phyloP scores from a whole-genome alignment of 2,797 vertebrate genomes.

The Zalophus californianus region DNA sequence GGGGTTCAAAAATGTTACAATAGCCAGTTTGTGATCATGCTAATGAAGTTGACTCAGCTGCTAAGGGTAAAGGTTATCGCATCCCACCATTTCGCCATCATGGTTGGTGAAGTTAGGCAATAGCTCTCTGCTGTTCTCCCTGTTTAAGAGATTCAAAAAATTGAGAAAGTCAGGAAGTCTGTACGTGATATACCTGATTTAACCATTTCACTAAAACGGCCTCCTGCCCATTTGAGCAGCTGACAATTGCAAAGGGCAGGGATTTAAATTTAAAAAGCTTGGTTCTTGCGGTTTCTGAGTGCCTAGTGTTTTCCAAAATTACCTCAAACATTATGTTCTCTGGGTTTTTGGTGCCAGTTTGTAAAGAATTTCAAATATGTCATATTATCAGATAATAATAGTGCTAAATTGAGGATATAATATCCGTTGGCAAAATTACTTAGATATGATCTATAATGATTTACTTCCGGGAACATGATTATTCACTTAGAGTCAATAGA shows the following conservation, averaged over 20 bases:
- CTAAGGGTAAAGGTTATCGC: not conserved
- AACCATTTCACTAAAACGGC: not conserved
- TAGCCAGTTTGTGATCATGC: not conserved
- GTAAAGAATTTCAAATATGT: not conserved
- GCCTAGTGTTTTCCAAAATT: not conserved
- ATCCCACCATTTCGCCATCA: not conserved
- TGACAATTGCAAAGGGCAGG: not conserved
- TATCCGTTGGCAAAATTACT: slow-evolving; percentile 11
- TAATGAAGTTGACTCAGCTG: not conserved
- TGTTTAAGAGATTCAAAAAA: not conserved
- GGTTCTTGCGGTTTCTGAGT: not conserved
- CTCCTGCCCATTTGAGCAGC: not conserved
- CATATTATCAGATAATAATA: not conserved
- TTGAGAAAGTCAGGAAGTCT: not conserved
- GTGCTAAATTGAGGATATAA: not conserved
- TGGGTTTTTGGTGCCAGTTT: not conserved
- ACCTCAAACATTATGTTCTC: not conserved
- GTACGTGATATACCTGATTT: not conserved
- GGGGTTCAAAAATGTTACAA: not conserved
- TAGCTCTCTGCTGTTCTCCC: not conserved
- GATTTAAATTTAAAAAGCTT: not conserved
- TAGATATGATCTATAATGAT: not conserved
- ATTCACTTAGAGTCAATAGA: not conserved
- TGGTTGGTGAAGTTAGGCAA: not conserved
- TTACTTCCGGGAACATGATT: not conserved